Evolutionary conservation across 1,140 invertebrate genomes (phyloP), one percentile per base, ranked within the genome.

Genomic region (Zaprionus ghesquierei): DNA sequence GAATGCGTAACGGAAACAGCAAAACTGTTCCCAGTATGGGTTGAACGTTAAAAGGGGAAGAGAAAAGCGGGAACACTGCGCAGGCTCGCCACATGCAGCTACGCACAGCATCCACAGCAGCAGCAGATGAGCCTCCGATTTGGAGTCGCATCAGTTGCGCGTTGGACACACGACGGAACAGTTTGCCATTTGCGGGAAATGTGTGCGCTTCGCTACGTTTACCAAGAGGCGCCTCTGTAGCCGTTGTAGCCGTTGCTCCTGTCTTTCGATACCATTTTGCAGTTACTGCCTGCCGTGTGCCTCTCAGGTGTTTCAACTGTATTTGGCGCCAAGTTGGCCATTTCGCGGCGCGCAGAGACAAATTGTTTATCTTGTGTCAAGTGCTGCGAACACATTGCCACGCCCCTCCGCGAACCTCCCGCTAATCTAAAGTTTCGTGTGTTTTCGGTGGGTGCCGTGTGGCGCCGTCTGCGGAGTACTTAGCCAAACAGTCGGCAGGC

Each of bases 361-460:
- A 87, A 89, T 87, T 87, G 79, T 87, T 87, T 87, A 87, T 89
- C 76, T 87, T 84, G 84, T 84, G 84, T 87, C 79, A 89, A 89
- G 84, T 89, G 77, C 75, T 79, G 35, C 44, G 66, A 66, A 53
- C 44, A 72, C 64, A 66, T 51, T 71, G 69, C 54, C 54, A 18
- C 15, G 15, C 71, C 31, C 65, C 33, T 15, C 18, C 25, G 25
- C 58, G 12, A 3, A 20, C 23, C 25, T 33, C 63, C 13, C n/a
- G n/a, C n/a, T n/a, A n/a, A 13, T 22, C 10, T 66, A 46, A 18
- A 12, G 8, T 46, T 22, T 1, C 10, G 60, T 33, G 25, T 29
- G 2, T 33, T 27, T 74, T 50, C 61, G 66, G 79, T 72, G 80
- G 80, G 75, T 74, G 76, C 79, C 60, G 75, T 76, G 65, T 82